Conservation (phyloP, 2,113 vertebrate genomes). For the Nothocercus nigrocapillus region DNA sequence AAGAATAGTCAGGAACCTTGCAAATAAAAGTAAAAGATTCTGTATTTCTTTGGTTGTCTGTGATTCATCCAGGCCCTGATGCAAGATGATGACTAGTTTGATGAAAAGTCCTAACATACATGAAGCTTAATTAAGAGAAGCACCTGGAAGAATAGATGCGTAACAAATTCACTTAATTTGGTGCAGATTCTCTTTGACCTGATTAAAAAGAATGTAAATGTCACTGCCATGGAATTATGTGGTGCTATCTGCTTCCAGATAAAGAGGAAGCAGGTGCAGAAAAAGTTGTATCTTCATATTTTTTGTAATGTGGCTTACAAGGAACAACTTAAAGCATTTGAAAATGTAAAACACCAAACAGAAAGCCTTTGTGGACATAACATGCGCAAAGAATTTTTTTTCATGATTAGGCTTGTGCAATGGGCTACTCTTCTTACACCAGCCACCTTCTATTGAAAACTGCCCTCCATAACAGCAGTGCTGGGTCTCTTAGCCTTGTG, state of each 20-base stretch:
- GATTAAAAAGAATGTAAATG: not conserved
- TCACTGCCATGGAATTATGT: not conserved
- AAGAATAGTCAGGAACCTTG: constrained; percentile 42
- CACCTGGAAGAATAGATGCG: not conserved
- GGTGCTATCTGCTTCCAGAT: not conserved
- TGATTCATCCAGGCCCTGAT: not conserved
- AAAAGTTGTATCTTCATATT: not conserved
- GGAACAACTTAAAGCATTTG: not conserved
- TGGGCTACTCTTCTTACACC: not conserved
- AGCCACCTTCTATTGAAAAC: not conserved
- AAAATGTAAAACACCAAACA: not conserved
- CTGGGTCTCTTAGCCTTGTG: not conserved
- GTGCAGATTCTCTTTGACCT: not conserved
- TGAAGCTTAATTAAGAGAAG: constrained; percentile 7
- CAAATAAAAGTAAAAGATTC: not conserved
- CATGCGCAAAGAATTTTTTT: not conserved
- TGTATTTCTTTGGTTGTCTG: not conserved
- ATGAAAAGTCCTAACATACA: not conserved
- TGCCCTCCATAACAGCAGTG: not conserved
- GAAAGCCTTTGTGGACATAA: not conserved
- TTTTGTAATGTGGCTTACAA: not conserved
- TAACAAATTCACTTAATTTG: not conserved
- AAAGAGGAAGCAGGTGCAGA: not conserved
- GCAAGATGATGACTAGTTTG: not conserved
- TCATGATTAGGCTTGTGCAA: not conserved